Evolutionary conservation across 2,888 invertebrate genomes (phyloP).

Genomic region (Drosophila atroscutellata): DNA sequence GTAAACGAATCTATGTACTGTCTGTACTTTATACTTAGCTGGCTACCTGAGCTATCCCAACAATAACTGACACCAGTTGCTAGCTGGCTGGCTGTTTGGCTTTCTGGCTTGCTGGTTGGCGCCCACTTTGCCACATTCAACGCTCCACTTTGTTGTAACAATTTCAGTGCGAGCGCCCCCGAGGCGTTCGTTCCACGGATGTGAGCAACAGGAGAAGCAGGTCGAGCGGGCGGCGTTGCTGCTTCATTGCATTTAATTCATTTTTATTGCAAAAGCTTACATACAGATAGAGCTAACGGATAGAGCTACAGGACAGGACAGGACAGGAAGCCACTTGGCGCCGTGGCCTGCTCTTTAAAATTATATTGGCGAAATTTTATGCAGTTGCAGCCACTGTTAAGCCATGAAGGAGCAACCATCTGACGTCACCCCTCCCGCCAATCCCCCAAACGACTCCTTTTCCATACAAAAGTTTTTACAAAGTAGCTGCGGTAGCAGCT

Average conservation of each 20-base stretch:
- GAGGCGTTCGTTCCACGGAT: conserved; percentile 43
- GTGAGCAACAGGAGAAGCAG: conserved; percentile 40
- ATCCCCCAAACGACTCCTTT: conserved; percentile 29
- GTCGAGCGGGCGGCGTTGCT: conserved; percentile 45
- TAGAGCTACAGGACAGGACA: conserved; percentile 26
- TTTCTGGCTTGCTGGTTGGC: conserved; percentile 56
- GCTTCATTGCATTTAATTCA: conserved; percentile 81
- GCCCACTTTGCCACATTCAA: conserved; percentile 12
- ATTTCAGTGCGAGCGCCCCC: conserved; percentile 70
- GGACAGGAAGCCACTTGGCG: conserved; percentile 68
- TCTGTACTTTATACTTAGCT: conserved; percentile 52
- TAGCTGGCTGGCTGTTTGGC: conserved; percentile 23
- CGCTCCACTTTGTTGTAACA: conserved; percentile 76
- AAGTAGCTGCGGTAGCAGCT: conserved; percentile 71
- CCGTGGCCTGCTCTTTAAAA: conserved; percentile 75
- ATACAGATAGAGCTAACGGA: conserved; percentile 65
- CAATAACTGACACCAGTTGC: conserved; percentile 79
- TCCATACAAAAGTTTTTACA: conserved; percentile 76
- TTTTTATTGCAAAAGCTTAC: conserved; percentile 80
- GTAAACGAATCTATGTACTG: conserved; percentile 54
- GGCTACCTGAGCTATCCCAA: conserved; percentile 66
- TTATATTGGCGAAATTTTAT: conserved; percentile 80
- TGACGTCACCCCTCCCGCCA: conserved; percentile 11
- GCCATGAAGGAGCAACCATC: conserved; percentile 32
- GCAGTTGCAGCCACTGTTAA: conserved; percentile 61